Base-by-base conservation (phyloP, 2,888 invertebrate species). In the Sialis lutaria region DNA sequence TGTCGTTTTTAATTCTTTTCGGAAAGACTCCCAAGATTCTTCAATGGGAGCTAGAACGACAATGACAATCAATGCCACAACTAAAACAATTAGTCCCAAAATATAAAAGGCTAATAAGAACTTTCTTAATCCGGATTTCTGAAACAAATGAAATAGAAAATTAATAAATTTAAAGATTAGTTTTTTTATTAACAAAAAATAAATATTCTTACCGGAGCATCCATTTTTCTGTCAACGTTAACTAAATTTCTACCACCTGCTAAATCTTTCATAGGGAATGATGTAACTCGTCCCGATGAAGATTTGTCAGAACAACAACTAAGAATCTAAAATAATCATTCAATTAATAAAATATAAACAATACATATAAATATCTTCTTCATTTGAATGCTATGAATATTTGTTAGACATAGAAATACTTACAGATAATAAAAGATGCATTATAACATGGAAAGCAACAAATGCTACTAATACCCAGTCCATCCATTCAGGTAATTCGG, bases 391-490 rank as follows among this genome's bases (percentile, higher is more conserved):
- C n/a, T n/a, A 33, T 31, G 34, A 43, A 22, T 22, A 22, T 22
- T 22, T 22, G 2, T 22, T 22, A 22, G 22, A 22, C n/a, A 9
- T 40, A 12, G 10, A 44, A 31, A 34, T 8, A 67, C 79, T 79
- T 70, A 89, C 89, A 62, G 90, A 86, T 50, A 88, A 74, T 48
- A 91, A 72, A 40, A 95, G 64, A 64, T 96, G 95, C 60, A 88
- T 79, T 48, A 87, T 61, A 42, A 93, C 83, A 62, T 96, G 90
- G 68, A 93, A 86, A 4, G 80, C 81, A 9, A 95, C 89, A 65
- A 83, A 95, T 6, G 82, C 86, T 4, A 87, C 87, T 53, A 96
- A 66, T 50, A 95, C 80, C 79, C 83, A 93, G 53, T 88, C 83
- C 58, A 83, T 77, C 83, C 88, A 89, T 47, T 79, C 70, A 0